Percentiles rank a stretch among this genome's conserved stretches.
phyloP scores from a whole-genome alignment of 2,113 vertebrate genomes.

The Phasianus colchicus region DNA sequence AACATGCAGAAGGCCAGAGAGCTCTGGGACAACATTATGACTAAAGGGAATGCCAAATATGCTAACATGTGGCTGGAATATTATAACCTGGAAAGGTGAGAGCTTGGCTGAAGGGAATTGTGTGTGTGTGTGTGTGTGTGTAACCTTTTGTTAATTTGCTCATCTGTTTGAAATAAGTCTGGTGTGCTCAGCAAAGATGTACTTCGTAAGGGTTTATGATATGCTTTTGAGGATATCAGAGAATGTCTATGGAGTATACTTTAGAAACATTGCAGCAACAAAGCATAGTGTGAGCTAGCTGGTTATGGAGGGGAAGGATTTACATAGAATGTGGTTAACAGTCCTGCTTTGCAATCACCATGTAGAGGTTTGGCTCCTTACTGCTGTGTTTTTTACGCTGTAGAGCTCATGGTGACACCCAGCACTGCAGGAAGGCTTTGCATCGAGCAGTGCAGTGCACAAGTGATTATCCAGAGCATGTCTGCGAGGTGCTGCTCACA shows the following conservation, averaged over 20 bases:
- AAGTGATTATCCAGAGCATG: conserved; percentile 95
- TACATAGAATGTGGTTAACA: accelerated
- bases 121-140: no score
- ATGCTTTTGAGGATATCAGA: accelerated
- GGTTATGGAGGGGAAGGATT: not conserved
- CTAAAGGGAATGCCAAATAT: conserved; percentile 96
- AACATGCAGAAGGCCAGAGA: conserved; percentile 98
- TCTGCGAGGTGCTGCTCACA: conserved; percentile 93
- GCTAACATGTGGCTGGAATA: conserved; percentile 99
- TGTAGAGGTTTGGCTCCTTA: not conserved
- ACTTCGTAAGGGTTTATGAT: accelerated
- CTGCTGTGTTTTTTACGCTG: not conserved
- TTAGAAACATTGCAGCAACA: not conserved
- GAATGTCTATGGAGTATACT: not conserved
- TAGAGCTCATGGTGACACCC: conserved; percentile 90
- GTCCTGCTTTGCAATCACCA: accelerated
- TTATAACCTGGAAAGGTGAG: conserved; percentile 93
- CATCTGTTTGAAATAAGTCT: not conserved
- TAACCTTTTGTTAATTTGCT: not conserved
- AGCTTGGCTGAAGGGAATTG: not conserved
- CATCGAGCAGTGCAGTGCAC: conserved; percentile 96
- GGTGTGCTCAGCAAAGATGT: accelerated
- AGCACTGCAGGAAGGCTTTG: conserved; percentile 94
- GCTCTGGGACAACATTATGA: conserved; percentile 98
- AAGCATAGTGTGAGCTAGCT: accelerated